Evolutionary conservation across 2,888 invertebrate genomes (phyloP).

Genomic region (Nymphalis c-album): DNA sequence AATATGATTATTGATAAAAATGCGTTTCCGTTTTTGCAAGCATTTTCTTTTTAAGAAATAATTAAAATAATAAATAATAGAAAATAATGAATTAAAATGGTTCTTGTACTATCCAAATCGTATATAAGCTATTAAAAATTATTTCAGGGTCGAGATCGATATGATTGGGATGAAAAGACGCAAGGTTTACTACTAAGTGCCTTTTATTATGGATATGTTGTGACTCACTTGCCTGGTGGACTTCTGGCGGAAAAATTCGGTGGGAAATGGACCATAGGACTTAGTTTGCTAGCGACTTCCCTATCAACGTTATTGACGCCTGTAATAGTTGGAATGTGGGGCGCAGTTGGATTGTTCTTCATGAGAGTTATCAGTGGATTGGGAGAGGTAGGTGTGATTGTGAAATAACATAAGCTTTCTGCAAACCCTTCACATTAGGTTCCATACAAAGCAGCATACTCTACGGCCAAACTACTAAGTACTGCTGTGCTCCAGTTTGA

Average conservation of each 20-base stretch:
- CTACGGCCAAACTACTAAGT: too few species aligned
- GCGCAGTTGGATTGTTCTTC: constrained; percentile 78
- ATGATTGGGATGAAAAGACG: constrained; percentile 85
- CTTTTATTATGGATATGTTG: constrained; percentile 91
- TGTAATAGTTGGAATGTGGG: constrained; percentile 81
- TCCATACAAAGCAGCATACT: too few species aligned
- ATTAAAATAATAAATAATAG: too few species aligned
- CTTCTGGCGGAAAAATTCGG: constrained; percentile 90
- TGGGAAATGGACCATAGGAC: constrained; percentile 90
- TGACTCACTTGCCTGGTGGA: constrained; percentile 92
- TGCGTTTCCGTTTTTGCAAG: too few species aligned
- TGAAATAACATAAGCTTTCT: too few species aligned
- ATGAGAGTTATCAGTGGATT: constrained; percentile 76
- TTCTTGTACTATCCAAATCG: too few species aligned
- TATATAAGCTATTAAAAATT: neutral
- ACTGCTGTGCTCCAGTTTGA: too few species aligned
- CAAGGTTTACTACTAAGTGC: constrained; percentile 89
- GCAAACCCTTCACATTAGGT: too few species aligned
- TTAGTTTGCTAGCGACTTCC: constrained; percentile 89
- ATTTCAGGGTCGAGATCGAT: constrained; percentile 64
- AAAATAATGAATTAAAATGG: too few species aligned
- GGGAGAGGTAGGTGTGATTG: constrained; percentile 82
- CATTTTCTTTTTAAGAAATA: too few species aligned
- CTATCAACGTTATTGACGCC: constrained; percentile 90
- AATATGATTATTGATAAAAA: too few species aligned